Evolutionary conservation across 2,797 vertebrate genomes (phyloP), one percentile per base, ranked within the genome.

Genomic region (Clarias pachynema): DNA sequence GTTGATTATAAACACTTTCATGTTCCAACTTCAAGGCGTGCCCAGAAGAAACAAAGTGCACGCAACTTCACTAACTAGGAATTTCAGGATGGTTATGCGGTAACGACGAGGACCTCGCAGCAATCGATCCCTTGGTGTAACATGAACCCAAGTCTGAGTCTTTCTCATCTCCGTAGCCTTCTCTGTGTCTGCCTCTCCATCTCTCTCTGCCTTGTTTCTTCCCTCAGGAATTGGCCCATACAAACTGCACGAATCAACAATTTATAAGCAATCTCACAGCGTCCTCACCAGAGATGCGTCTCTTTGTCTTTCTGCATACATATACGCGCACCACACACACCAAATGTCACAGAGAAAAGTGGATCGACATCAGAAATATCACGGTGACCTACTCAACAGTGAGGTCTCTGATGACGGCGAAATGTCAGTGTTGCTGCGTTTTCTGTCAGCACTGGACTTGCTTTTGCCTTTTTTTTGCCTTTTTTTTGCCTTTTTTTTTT

Each of bases 291-390:
- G 75, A 66, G 22, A 62, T 66, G 31, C 40, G n/a, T 63, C 34
- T 65, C 63, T 31, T 20, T 81, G 26, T 65, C 20, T 81, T 60
- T 74, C 37, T 40, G 14, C 0, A 40, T 22, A 65, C 24, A 79
- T 29, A 70, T 26, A 49, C 34, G 15, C 59, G 26, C 78, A 65
- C 60, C 20, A 49, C 74, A 69, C 49, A 85, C 26, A 83, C 69
- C 77, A 87, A 85, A 89, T 86, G 53, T 85, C 60, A 89, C 56
- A 12, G 72, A 70, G 73, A 82, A 65, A 85, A 81, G 77, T 84
- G 66, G 78, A 79, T 79, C 66, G 62, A 56, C 59, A 81, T 84
- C 49, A 84, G 72, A 85, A 85, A 84, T 69, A 88, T 75, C 81
- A 82, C n/a, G 31, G 40, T 84, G 81, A 83, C 85, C 72, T 88